Base-by-base conservation (phyloP, 2,113 vertebrate species). In the Scartelaos histophorus region DNA sequence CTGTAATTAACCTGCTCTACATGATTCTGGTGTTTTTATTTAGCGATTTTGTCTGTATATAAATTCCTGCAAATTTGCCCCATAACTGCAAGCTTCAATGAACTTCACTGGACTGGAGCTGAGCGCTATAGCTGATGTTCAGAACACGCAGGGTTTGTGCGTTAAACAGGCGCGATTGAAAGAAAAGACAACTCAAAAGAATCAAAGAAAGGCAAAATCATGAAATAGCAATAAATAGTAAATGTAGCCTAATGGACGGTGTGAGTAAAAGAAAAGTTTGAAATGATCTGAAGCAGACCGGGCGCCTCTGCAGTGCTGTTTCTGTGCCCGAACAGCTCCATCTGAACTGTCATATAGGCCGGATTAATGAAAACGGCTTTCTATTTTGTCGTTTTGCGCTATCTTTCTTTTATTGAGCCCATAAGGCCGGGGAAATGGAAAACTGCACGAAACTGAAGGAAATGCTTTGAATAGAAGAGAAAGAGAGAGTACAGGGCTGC, bases 381-480 rank as follows among this genome's bases (percentile, higher is more conserved):
- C 67, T 67, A 69, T 86, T 79, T 80, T 34, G 22, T 34, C 65
- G 75, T 81, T 85, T 82, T 85, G 83, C 69, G 75, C 61, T 12
- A 78, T 76, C 66, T 80, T 66, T 57, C 82, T 79, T 90, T 91
- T 86, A 84, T 83, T 74, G 81, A 82, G 79, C 43, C 53, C 65
- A 76, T 81, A 61, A 80, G 78, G 85, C 79, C 34, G 56, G 75
- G 69, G 82, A 80, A 89, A 88, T 90, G 54, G 84, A 79, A 89
- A 85, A 83, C 72, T 82, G 69, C 64, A 83, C 69, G 82, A 89
- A 86, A 87, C 84, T 17, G 34, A 87, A 85, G 75, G 75, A 87
- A 89, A 83, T 78, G 81, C 43, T 69, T 71, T 79, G 67, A 85
- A 88, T 84, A 67, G 80, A 78, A 76, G 25, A 54, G 46, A 72